Evolutionary conservation across 2,113 vertebrate genomes (phyloP).

Genomic region (Triplophysa tibetana): DNA sequence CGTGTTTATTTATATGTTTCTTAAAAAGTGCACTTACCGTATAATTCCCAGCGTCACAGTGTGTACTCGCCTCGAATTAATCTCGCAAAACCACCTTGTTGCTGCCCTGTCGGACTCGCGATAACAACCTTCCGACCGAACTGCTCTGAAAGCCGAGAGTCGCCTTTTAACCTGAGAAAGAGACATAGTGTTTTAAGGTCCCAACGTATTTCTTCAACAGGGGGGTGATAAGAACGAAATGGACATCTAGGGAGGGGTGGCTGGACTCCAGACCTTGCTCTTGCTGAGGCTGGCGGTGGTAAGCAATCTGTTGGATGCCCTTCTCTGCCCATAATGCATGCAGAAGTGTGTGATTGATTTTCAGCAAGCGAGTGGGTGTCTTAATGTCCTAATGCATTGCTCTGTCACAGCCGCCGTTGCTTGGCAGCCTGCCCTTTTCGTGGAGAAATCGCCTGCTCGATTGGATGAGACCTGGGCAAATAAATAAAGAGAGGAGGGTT

Average conservation of each 20-base stretch:
- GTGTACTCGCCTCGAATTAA: background rate
- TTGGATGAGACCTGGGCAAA: slow-evolving; percentile 69
- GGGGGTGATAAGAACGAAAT: slow-evolving; percentile 4
- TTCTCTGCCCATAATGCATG: slow-evolving; percentile 67
- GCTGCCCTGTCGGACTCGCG: slow-evolving; percentile 3
- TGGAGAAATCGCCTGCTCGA: slow-evolving; percentile 70
- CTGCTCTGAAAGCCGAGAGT: background rate
- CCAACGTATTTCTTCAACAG: slow-evolving; percentile 8
- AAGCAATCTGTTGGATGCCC: slow-evolving; percentile 58
- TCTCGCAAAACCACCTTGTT: background rate
- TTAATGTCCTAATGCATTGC: slow-evolving; percentile 78
- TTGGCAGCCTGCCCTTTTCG: slow-evolving; percentile 74
- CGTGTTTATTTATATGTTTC: background rate
- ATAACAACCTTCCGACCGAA: slow-evolving; percentile 24
- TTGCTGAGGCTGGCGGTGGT: background rate
- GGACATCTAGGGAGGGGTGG: slow-evolving; percentile 9
- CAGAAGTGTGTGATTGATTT: slow-evolving; percentile 72
- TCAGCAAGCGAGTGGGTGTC: slow-evolving; percentile 66
- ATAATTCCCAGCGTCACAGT: background rate
- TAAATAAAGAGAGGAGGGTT: slow-evolving; percentile 9
- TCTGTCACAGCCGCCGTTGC: slow-evolving; percentile 70
- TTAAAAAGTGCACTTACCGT: background rate
- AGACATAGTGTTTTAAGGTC: background rate
- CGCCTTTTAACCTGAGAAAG: background rate
- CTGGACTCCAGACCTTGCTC: background rate